Percentiles rank a stretch among this genome's conserved stretches.
phyloP scores from a whole-genome alignment of 1,140 invertebrate species.

The Tetragonula clypearis region DNA sequence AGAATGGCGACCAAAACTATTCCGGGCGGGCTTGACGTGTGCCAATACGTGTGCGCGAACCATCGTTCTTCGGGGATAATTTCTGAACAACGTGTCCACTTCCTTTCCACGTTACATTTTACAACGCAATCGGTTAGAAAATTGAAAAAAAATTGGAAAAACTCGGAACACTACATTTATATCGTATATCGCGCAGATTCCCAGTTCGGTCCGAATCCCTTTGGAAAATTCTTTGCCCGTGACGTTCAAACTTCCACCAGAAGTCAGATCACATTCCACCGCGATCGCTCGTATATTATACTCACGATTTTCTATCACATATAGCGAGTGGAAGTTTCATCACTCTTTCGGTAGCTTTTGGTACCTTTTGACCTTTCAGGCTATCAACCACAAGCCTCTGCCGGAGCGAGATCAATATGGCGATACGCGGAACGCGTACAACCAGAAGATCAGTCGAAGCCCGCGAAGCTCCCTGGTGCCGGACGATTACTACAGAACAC shows the following conservation, averaged over 20 bases:
- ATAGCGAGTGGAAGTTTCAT: background rate
- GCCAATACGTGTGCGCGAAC: background rate
- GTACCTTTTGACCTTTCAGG: conserved; percentile 58
- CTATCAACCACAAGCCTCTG: conserved; percentile 70
- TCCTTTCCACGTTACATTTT: too few species aligned
- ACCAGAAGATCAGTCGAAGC: conserved; percentile 84
- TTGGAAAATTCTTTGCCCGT: background rate
- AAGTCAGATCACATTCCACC: background rate
- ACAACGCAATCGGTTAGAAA: background rate
- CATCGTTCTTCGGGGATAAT: background rate
- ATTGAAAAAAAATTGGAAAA: background rate
- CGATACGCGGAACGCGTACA: conserved; percentile 74
- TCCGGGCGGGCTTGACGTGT: background rate
- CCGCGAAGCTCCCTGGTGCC: conserved; percentile 83
- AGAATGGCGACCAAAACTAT: background rate
- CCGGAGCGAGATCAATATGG: conserved; percentile 75
- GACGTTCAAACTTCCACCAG: background rate
- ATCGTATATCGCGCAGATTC: background rate
- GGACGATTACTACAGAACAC: conserved; percentile 58
- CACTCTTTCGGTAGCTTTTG: background rate
- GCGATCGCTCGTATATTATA: background rate
- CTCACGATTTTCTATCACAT: background rate
- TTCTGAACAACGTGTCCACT: too few species aligned
- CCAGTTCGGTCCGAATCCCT: background rate
- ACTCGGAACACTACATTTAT: background rate